Evolutionary conservation across 2,113 vertebrate genomes (phyloP), one percentile per base, ranked within the genome.

Genomic region (Carlito syrichta): DNA sequence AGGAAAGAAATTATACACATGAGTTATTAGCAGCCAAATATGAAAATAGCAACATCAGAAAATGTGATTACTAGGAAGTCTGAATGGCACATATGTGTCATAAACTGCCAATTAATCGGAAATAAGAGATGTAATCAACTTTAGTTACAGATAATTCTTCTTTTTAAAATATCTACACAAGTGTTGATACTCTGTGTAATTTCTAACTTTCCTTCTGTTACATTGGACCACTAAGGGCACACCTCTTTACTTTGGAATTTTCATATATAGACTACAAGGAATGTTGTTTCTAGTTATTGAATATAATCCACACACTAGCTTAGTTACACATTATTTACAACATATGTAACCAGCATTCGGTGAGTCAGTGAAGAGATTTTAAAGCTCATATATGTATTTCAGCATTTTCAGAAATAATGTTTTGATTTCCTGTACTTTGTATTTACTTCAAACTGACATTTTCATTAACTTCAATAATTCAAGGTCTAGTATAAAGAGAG

Each of bases 101-200:
- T 66, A 86, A 96, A 93, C 68, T 96, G 35, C 52, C 74, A 91
- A 52, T 89, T 96, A 97, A 66, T 95, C 89, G 78, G 89, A 93
- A 82, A 93, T 82, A 89, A 84, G 82, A 95, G 86, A 52, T 58
- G 2, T 79, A 63, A 23, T 92, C 48, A 92, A 66, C 40, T 84
- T 92, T 50, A 95, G 22, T 96, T 91, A 84, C 35, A 12, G 91
- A 14, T 32, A 86, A 86, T 69, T 81, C 35, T 35, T 86, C 43
- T 63, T 89, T 78, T 69, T 25, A 71, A 86, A 78, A 73, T 23
- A 89, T 48, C 19, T 84, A 76, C 82, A 25, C 20, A 86, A 62
- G 7, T 27, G 5, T 66, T 16, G 38, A 16, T 52, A 19, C 17
- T 79, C 35, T 83, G 0, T 56, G 9, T n/a, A 58, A 9, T 66